A percentile compares a stretch with the other conserved stretches of the same genome.
These are phyloP conservation scores for Anoplolepis gracilipes DNA, from an alignment of 1,140 invertebrate genomes.

Conservation along the genomic window DNA sequence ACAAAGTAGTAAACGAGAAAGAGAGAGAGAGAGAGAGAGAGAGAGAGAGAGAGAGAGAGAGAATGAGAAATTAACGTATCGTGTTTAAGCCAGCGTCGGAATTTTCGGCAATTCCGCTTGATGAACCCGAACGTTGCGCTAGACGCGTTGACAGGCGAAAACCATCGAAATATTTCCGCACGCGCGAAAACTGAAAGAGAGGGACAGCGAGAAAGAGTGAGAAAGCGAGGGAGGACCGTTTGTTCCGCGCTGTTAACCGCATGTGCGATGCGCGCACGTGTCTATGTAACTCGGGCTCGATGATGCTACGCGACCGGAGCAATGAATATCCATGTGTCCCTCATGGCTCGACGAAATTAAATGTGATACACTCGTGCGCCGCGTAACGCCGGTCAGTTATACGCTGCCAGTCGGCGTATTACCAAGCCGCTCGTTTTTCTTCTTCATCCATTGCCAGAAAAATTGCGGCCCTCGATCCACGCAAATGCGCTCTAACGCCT, in stretches of 20 bases:
- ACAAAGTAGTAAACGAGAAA: not conserved
- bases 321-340: constrained; percentile 59
- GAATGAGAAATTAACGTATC: constrained; percentile 53
- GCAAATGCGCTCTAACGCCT: not conserved
- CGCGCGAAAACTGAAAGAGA: not conserved
- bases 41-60: no score
- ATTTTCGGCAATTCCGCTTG: constrained; percentile 35
- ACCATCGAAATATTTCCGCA: constrained; percentile 39
- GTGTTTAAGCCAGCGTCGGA: constrained; percentile 6
- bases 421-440: constrained; percentile 13
- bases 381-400: constrained; percentile 54
- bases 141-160: constrained; percentile 48
- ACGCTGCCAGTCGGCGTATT: not conserved
- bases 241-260: constrained; percentile 68
- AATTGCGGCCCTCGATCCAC: constrained; percentile 11
- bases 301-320: constrained; percentile 56
- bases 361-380: constrained; percentile 42
- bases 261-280: constrained; percentile 45
- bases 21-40: not conserved
- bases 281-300: constrained; percentile 58
- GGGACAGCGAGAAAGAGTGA: not conserved
- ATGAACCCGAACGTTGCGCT: constrained; percentile 27
- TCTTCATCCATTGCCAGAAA: constrained; percentile 7
- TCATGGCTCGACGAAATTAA: constrained; percentile 66
- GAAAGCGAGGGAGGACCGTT: constrained; percentile 29